A percentile compares a stretch with the other conserved stretches of the same genome.
These are phyloP conservation scores for Mormyrops attenuatus DNA, from an alignment of 2,797 vertebrate genomes.

Conservation along the genomic window DNA sequence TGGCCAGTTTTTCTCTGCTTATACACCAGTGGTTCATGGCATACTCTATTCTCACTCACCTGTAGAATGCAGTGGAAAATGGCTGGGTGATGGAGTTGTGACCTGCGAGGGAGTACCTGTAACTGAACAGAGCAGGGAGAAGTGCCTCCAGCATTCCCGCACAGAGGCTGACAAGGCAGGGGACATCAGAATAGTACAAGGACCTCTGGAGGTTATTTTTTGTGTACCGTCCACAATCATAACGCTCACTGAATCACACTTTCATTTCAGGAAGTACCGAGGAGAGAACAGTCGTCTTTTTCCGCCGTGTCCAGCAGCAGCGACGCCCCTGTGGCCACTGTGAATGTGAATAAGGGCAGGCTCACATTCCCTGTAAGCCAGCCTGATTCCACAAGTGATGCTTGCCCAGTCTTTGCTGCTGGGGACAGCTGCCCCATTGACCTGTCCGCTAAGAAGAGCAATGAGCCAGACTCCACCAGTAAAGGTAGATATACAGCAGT, in stretches of 20 bases:
- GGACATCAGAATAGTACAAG: conserved; percentile 60
- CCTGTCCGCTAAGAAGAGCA: conserved; percentile 75
- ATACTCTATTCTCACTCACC: neutral
- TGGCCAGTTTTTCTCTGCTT: neutral
- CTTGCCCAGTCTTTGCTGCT: conserved; percentile 23
- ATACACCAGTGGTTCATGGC: neutral
- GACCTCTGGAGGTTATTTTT: conserved; percentile 46
- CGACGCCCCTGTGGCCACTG: conserved; percentile 31
- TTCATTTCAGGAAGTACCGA: conserved; percentile 30
- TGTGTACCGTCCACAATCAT: no score
- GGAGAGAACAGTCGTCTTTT: conserved; percentile 33
- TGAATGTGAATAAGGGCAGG: neutral
- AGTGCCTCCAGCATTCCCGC: conserved; percentile 70
- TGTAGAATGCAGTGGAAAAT: conserved; percentile 23
- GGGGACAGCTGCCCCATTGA: conserved; percentile 71
- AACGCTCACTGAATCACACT: neutral
- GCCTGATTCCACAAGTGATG: conserved; percentile 39
- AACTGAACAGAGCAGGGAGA: conserved; percentile 70
- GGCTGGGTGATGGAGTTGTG: conserved; percentile 65
- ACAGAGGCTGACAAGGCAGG: conserved; percentile 70
- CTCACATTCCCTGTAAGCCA: conserved; percentile 27
- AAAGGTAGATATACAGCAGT: conserved; percentile 49
- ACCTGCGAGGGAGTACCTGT: conserved; percentile 76
- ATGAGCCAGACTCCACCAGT: conserved; percentile 49
- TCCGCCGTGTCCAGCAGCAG: conserved; percentile 30